Conservation (phyloP, 1,140 invertebrate genomes). For the Cylas formicarius region DNA sequence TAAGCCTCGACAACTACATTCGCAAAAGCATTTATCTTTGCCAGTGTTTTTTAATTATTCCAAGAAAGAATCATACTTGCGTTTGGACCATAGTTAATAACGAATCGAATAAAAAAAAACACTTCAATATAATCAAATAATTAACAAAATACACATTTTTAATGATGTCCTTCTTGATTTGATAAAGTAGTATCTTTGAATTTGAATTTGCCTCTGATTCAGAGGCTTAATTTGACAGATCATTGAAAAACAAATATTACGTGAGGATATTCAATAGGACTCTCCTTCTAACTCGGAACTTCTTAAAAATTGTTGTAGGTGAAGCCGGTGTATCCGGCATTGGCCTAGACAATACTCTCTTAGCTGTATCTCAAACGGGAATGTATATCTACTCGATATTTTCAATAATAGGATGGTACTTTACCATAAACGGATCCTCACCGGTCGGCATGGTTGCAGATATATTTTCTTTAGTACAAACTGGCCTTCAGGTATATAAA, state of each 20-base stretch:
- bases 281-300: too few species aligned
- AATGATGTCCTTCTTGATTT: too few species aligned
- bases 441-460: slow-evolving; percentile 49
- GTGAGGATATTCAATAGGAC: too few species aligned
- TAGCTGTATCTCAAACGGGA: slow-evolving; percentile 80
- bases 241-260: too few species aligned
- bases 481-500: slow-evolving; percentile 45
- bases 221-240: too few species aligned
- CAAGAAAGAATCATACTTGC: not conserved
- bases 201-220: slow-evolving; percentile 10
- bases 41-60: slow-evolving; percentile 1
- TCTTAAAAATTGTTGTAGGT: too few species aligned
- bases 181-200: too few species aligned
- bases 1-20: slow-evolving; percentile 33
- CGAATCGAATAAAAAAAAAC: too few species aligned
- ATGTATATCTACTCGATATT: slow-evolving; percentile 86
- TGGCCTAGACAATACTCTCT: slow-evolving; percentile 74
- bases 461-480: slow-evolving; percentile 57
- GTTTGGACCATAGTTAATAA: not conserved
- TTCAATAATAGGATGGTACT: slow-evolving; percentile 71
- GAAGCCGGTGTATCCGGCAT: slow-evolving; percentile 40
- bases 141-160: too few species aligned
- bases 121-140: too few species aligned
- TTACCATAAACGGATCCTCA: slow-evolving; percentile 49
- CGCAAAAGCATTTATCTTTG: not conserved